Evolutionary conservation across 2,113 vertebrate genomes (phyloP), one percentile per base, ranked within the genome.

Genomic region (Pyrgilauda ruficollis): DNA sequence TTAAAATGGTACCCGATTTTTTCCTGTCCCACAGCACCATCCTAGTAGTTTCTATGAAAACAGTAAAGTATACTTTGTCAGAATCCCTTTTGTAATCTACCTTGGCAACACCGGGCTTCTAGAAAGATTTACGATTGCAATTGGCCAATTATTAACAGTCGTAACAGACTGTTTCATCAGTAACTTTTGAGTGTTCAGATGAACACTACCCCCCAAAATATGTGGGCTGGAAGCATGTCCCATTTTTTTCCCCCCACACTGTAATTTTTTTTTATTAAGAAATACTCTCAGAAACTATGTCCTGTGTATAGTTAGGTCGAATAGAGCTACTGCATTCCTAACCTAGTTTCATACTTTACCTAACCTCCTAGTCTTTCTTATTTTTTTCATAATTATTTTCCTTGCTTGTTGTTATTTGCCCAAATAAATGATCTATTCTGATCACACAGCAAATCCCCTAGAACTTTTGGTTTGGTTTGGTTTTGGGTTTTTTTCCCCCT

Each of bases 201-300:
- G 11, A 18, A 35, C 17, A 30, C 4, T 27, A 47, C 1, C 3
- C 6, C 6, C 0, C 0, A 11, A 62, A 88, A 92, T 46, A 0
- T 28, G 5, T 39, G 18, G 44, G 10, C 17, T 79, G 22, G 23
- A 83, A 86, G 10, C 4, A 52, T 21, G 11, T 39, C 15, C 8
- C 5, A 11, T n/a, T 74, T 44, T 16, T 14, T 13, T 6, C 1
- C 13, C 2, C 8, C 22, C 14, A 19, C 1, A 2, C 3, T 11
- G 1, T 43, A 3, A 27, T 21, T 23, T 55, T 59, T 22, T 69
- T 24, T 84, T 62, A 41, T n/a, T 6, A 52, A 50, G 26, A 43
- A 43, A 44, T 44, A 19, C 1, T 44, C 17, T 64, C 43, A 64
- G 10, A 89, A 83, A 68, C 56, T 49, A 15, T 33, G 7, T 50